phyloP scores from a whole-genome alignment of 2,113 vertebrate genomes.

The Atractosteus spatula region DNA sequence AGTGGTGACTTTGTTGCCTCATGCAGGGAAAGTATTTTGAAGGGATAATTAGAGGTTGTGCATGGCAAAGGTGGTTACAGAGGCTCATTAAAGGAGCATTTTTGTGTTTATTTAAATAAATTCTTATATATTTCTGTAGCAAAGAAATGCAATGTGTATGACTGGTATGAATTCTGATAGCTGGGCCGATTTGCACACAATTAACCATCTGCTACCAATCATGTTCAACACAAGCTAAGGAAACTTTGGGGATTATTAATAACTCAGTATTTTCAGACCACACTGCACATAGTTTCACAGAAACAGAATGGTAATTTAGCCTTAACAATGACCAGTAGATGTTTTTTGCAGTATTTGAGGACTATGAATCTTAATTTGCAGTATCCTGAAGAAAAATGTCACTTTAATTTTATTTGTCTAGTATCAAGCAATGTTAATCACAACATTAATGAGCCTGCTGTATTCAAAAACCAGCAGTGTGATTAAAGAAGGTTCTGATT shows the following conservation, averaged over 20 bases:
- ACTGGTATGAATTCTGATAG: constrained; percentile 43
- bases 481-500: too few relatives aligned
- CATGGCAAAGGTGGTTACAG: neutral
- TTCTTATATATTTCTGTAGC: constrained; percentile 28
- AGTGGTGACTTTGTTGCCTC: neutral
- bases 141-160: constrained; percentile 36
- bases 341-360: too few relatives aligned
- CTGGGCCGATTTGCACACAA: constrained; percentile 39
- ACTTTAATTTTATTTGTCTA: too few relatives aligned
- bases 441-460: too few relatives aligned
- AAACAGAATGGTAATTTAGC: constrained; percentile 47
- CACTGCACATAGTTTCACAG: constrained; percentile 17
- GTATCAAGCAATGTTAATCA: too few relatives aligned
- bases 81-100: neutral
- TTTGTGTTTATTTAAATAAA: constrained; percentile 5
- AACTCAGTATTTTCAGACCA: constrained; percentile 32
- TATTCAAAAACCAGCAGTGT: too few relatives aligned
- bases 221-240: constrained; percentile 19
- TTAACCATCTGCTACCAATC: constrained; percentile 37
- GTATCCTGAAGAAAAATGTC: too few relatives aligned
- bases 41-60: too few relatives aligned
- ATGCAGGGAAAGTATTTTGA: too few relatives aligned
- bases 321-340: constrained; percentile 38
- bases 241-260: constrained; percentile 47
- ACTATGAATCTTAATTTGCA: too few relatives aligned